These are phyloP conservation scores for Taxidea taxus DNA, from an alignment of 2,113 vertebrate species.

Conservation along the genomic window DNA sequence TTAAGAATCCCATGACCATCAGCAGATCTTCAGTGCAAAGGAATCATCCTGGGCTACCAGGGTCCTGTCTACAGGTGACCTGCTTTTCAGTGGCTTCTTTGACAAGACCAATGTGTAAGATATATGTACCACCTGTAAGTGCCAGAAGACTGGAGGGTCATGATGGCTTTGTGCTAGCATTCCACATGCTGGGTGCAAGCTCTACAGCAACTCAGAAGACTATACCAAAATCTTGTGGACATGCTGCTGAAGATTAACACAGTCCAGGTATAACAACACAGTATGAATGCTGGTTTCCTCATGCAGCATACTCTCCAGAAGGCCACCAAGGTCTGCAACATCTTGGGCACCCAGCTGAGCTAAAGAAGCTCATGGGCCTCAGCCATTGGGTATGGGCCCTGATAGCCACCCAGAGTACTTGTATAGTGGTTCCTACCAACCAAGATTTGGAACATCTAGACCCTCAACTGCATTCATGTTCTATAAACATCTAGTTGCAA, in stretches of 20 bases:
- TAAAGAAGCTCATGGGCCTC: constrained; percentile 96
- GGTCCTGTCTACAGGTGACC: constrained; percentile 92
- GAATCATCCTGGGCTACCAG: constrained; percentile 95
- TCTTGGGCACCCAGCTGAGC: constrained; percentile 93
- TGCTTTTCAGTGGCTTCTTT: constrained; percentile 95
- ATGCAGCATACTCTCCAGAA: constrained; percentile 97
- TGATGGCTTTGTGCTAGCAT: constrained; percentile 94
- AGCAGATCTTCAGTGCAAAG: constrained; percentile 98
- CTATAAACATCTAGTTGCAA: constrained; percentile 94
- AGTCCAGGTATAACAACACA: constrained; percentile 95
- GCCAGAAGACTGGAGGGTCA: constrained; percentile 97
- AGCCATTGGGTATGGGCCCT: constrained; percentile 95
- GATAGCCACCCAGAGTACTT: constrained; percentile 89
- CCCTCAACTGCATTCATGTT: constrained; percentile 93
- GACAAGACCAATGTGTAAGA: constrained; percentile 99
- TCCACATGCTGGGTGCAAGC: constrained; percentile 95
- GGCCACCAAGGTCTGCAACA: constrained; percentile 97
- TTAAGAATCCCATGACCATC: constrained; percentile 94
- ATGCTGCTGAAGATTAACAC: constrained; percentile 97
- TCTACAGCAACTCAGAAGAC: constrained; percentile 95
- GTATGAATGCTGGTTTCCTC: constrained; percentile 96
- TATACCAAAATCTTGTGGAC: constrained; percentile 96
- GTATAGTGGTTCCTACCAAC: constrained; percentile 84
- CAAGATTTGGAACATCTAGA: constrained; percentile 94
- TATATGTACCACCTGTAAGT: constrained; percentile 96